phyloP scores from a whole-genome alignment of 2,888 invertebrate genomes.

The Scotopteryx bipunctaria region DNA sequence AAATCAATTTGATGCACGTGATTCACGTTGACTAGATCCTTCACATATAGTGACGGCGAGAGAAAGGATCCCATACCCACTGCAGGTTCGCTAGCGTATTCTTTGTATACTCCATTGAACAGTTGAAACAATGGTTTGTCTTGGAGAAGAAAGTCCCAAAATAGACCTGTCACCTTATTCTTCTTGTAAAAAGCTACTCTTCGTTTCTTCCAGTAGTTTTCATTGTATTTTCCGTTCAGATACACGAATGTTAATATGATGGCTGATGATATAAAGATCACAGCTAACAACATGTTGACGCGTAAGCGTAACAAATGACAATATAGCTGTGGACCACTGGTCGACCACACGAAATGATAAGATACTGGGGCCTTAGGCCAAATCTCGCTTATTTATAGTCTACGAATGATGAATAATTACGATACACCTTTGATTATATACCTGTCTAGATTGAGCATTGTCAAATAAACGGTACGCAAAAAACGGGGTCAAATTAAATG shows the following conservation, averaged over 20 bases:
- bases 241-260: slow-evolving; percentile 35
- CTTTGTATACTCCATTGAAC: slow-evolving; percentile 50
- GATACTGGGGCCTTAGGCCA: no score
- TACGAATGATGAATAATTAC: no score
- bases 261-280: slow-evolving; percentile 8
- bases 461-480: no score
- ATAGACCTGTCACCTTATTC: slow-evolving; percentile 49
- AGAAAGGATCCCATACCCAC: slow-evolving; percentile 49
- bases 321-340: no score
- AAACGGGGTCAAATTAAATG: no score
- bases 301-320: neutral
- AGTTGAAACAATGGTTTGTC: slow-evolving; percentile 52
- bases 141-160: slow-evolving; percentile 49
- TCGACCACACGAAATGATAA: no score
- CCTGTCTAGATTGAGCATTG: no score
- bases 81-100: slow-evolving; percentile 52
- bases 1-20: slow-evolving; percentile 52
- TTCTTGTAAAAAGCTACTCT: slow-evolving; percentile 51
- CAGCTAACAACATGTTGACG: slow-evolving; percentile 13
- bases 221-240: slow-evolving; percentile 50
- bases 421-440: no score
- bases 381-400: no score
- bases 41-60: slow-evolving; percentile 46
- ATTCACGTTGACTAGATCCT: slow-evolving; percentile 50
- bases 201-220: slow-evolving; percentile 59